Evolutionary conservation across 2,888 invertebrate genomes (phyloP).

Genomic region (Drosophila lacicola): DNA sequence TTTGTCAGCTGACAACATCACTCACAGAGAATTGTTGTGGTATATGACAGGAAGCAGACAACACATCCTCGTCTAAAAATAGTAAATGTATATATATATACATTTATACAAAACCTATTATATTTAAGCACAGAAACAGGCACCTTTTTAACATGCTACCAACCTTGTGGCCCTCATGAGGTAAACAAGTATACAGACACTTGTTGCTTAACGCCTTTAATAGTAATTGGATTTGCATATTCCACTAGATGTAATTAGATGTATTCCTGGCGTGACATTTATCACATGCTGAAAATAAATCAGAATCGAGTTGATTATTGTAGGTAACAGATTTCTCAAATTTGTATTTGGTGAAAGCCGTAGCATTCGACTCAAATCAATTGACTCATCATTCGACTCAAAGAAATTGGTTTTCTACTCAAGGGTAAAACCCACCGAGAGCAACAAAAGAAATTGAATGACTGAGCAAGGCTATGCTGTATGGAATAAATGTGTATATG

Average conservation of each 20-base stretch:
- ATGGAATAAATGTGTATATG: neutral
- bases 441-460: constrained; percentile 62
- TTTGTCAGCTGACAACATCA: constrained; percentile 27
- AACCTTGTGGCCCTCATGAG: too few species aligned
- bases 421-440: constrained; percentile 41
- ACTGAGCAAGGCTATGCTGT: constrained; percentile 61
- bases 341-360: constrained; percentile 24
- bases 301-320: constrained; percentile 5
- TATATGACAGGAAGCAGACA: constrained; percentile 17
- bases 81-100: neutral
- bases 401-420: constrained; percentile 66
- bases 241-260: too few species aligned
- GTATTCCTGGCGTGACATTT: too few species aligned
- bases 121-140: neutral
- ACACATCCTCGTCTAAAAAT: neutral
- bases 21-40: constrained; percentile 23
- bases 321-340: constrained; percentile 20
- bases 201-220: too few species aligned
- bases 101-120: neutral
- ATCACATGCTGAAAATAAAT: too few species aligned
- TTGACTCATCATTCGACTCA: constrained; percentile 46
- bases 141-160: neutral
- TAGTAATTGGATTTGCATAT: too few species aligned
- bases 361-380: constrained; percentile 58
- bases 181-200: too few species aligned